phyloP scores from a whole-genome alignment of 1,140 invertebrate genomes.

The Neodiprion pinetum region DNA sequence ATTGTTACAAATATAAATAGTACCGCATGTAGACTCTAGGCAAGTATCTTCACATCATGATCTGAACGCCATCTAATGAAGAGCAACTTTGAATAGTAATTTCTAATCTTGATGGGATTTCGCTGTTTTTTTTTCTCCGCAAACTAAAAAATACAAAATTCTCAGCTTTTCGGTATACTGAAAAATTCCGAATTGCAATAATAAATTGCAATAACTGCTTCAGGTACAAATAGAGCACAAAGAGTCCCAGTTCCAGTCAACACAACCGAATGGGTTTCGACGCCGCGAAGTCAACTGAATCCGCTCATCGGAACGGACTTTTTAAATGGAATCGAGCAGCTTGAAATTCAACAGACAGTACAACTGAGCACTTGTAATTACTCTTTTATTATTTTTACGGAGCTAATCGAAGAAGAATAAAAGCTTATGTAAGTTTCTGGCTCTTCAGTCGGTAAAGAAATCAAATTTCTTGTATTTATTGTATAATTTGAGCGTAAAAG shows the following conservation, averaged over 20 bases:
- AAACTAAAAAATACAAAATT: too few relatives aligned
- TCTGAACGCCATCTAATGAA: too few relatives aligned
- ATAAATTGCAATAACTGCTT: neutral
- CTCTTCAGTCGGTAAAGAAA: too few relatives aligned
- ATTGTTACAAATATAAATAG: too few relatives aligned
- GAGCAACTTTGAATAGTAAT: too few relatives aligned
- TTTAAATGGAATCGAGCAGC: conserved; percentile 41
- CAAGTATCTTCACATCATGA: too few relatives aligned
- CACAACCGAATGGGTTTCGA: conserved; percentile 42
- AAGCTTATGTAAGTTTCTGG: neutral
- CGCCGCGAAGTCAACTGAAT: conserved; percentile 35
- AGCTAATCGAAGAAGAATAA: neutral
- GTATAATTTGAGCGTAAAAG: too few relatives aligned
- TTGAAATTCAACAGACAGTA: conserved; percentile 48
- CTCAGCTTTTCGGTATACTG: too few relatives aligned
- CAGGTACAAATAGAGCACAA: conserved; percentile 17
- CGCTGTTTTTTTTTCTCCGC: too few relatives aligned
- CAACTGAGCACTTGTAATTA: conserved; percentile 44
- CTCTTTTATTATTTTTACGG: neutral
- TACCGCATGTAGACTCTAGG: too few relatives aligned
- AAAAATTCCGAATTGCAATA: neutral
- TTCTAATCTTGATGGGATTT: too few relatives aligned
- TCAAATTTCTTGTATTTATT: too few relatives aligned
- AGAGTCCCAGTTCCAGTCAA: conserved; percentile 31
- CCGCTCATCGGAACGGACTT: conserved; percentile 39